These are phyloP conservation scores for Galaxea fascicularis DNA, from an alignment of 92 coral and sea anemone genomes.

Conservation along the genomic window DNA sequence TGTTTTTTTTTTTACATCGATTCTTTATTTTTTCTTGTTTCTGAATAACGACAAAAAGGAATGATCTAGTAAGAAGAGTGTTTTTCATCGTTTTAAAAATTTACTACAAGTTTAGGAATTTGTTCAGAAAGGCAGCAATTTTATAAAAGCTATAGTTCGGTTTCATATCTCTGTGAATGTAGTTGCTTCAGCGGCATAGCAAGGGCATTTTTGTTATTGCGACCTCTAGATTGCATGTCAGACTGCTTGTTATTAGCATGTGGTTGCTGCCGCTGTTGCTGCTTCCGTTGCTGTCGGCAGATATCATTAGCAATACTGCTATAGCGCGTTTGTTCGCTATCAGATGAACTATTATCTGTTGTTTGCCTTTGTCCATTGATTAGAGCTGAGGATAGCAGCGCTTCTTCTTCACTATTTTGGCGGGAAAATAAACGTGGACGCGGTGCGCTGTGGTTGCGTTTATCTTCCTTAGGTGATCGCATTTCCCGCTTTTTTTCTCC, in stretches of 20 bases:
- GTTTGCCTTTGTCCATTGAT: background rate
- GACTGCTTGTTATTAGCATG: conserved; percentile 5
- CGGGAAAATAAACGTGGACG: conserved; percentile 46
- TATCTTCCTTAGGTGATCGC: conserved; percentile 1
- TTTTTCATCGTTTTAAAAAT: conserved; percentile 34
- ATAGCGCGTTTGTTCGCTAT: conserved; percentile 18
- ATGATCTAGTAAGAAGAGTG: conserved; percentile 16
- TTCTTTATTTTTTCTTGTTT: conserved; percentile 2
- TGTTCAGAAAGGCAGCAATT: conserved; percentile 21
- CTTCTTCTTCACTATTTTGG: conserved; percentile 50
- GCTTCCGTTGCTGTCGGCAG: conserved; percentile 22
- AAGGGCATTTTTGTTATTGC: background rate
- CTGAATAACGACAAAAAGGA: conserved; percentile 19
- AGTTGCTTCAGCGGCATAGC: conserved; percentile 16
- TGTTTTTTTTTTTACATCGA: background rate
- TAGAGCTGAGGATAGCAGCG: conserved; percentile 35
- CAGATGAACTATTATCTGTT: background rate
- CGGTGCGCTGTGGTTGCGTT: conserved; percentile 17
- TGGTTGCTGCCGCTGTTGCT: background rate
- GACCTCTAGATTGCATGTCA: background rate
- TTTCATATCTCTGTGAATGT: conserved; percentile 38
- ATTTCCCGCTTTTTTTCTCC: background rate
- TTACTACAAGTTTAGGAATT: conserved; percentile 13
- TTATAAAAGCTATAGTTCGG: conserved; percentile 60
- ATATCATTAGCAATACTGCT: conserved; percentile 17